A percentile compares a stretch with the other conserved stretches of the same genome.
Conservation (phyloP, 2,888 invertebrate species). For the Drosophila seclusa region DNA sequence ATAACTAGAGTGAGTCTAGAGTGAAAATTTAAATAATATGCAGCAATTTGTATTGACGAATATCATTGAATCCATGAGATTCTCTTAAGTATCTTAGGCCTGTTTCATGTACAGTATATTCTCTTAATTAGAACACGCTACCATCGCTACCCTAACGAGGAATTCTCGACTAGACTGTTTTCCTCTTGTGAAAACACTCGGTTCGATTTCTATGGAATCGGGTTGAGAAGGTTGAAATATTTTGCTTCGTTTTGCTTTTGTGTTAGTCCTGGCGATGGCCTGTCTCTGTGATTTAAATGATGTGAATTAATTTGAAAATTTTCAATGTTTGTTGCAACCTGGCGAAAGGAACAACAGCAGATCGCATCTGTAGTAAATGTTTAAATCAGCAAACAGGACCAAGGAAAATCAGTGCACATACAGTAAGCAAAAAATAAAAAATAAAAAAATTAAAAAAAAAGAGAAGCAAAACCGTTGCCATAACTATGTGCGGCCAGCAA, state of each 20-base stretch:
- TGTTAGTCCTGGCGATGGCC: conserved; percentile 13
- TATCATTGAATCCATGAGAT: background rate
- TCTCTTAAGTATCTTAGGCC: background rate
- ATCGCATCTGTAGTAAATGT: conserved; percentile 23
- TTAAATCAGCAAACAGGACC: conserved; percentile 34
- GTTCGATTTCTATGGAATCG: conserved; percentile 37
- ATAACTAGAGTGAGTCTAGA: background rate
- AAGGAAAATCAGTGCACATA: conserved; percentile 67
- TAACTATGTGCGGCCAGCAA: conserved; percentile 79
- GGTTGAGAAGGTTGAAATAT: conserved; percentile 19
- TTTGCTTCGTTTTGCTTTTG: conserved; percentile 14
- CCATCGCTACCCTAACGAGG: conserved; percentile 38
- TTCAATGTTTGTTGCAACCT: conserved; percentile 36
- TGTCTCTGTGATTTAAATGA: conserved; percentile 78
- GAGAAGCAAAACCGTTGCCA: conserved; percentile 67
- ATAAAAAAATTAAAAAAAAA: conserved; percentile 6
- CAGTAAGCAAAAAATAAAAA: conserved; percentile 64
- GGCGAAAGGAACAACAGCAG: conserved; percentile 14
- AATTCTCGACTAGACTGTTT: conserved; percentile 11
- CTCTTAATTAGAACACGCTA: background rate
- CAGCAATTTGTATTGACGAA: background rate
- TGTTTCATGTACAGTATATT: background rate
- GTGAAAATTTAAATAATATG: background rate
- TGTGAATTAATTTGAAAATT: conserved; percentile 78
- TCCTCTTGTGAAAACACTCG: conserved; percentile 22